Percentiles rank a stretch among this genome's conserved stretches.
These are phyloP conservation scores for Nymphalis urticae DNA, from an alignment of 2,888 invertebrate genomes.

Conservation along the genomic window DNA sequence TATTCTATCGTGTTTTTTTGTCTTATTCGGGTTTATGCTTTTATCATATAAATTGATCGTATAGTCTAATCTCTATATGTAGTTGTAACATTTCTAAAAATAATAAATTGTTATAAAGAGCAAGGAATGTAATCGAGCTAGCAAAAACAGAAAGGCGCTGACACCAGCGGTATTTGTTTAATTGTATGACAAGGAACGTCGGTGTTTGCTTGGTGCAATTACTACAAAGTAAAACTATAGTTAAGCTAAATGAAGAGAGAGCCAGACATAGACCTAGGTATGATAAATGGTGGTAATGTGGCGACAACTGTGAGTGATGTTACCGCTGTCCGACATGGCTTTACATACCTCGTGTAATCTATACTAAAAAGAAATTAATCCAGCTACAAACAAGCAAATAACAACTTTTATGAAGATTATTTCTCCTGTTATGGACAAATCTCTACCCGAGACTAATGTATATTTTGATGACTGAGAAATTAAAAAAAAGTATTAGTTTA, in stretches of 20 bases:
- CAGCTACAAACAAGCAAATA: constrained; percentile 4
- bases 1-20: not conserved
- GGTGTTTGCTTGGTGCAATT: constrained; percentile 36
- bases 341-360: constrained; percentile 28
- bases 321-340: constrained; percentile 30
- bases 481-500: constrained; percentile 12
- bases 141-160: constrained; percentile 32
- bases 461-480: not conserved
- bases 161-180: constrained; percentile 41
- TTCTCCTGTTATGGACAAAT: not conserved
- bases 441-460: not conserved
- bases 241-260: constrained; percentile 36
- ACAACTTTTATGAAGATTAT: not conserved
- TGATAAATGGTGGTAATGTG: constrained; percentile 41
- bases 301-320: constrained; percentile 39
- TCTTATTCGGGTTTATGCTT: no score
- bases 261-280: constrained; percentile 38
- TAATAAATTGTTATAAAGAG: constrained; percentile 12
- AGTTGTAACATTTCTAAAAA: constrained; percentile 18
- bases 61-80: constrained; percentile 2
- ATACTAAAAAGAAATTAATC: constrained; percentile 25
- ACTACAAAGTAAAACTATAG: constrained; percentile 41
- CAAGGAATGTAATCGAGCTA: constrained; percentile 27
- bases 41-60: not conserved
- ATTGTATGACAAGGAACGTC: constrained; percentile 40